Conservation (phyloP, 2,113 vertebrate genomes). For the Orthonyx spaldingii region DNA sequence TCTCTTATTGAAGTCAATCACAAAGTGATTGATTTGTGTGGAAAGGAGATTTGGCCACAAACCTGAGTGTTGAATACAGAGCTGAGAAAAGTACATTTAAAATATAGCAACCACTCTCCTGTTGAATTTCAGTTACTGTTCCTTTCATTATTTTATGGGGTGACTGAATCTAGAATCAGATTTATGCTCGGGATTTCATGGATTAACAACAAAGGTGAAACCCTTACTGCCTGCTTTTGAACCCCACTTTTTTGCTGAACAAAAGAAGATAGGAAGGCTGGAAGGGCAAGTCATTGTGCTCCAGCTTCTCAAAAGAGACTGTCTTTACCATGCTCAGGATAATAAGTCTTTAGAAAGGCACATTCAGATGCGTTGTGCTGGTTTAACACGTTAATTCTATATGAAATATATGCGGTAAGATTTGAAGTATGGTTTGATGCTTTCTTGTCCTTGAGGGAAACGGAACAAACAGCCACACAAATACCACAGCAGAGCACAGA, state of each 20-base stretch:
- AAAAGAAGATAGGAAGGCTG: background rate
- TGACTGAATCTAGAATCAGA: slow-evolving; percentile 22
- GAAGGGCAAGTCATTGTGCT: background rate
- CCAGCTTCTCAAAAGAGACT: background rate
- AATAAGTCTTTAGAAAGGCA: background rate
- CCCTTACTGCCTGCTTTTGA: background rate
- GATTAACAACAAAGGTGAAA: slow-evolving; percentile 25
- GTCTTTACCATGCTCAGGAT: background rate
- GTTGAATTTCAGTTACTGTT: background rate
- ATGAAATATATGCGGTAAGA: background rate
- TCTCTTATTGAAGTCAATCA: background rate
- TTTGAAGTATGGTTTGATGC: background rate
- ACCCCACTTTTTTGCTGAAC: background rate
- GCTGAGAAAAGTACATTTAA: background rate
- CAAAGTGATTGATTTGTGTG: background rate
- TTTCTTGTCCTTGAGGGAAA: background rate
- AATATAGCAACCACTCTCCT: background rate
- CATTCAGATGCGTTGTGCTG: background rate
- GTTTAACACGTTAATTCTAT: background rate
- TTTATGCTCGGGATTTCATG: slow-evolving; percentile 41
- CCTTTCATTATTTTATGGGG: background rate
- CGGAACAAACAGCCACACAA: background rate
- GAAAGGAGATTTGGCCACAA: background rate
- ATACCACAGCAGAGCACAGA: background rate
- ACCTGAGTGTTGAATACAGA: background rate